Percentiles rank a stretch among this genome's conserved stretches.
Evolutionary conservation across 2,888 invertebrate genomes (phyloP).

Genomic region (Desoria tigrina): DNA sequence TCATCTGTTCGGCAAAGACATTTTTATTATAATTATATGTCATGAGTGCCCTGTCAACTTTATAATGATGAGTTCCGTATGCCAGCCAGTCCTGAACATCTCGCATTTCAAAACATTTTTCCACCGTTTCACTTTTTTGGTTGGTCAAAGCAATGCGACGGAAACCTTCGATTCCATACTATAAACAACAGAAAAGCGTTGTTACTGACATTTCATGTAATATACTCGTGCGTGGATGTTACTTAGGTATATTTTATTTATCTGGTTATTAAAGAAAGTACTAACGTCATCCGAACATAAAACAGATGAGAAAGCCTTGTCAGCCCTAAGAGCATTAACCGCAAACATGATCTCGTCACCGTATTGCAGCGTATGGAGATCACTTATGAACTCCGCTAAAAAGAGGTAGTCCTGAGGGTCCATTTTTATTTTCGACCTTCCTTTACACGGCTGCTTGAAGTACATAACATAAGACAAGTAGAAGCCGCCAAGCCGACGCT

Average conservation of each 20-base stretch:
- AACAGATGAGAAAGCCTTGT: background rate
- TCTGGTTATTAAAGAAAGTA: background rate
- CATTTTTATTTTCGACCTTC: conserved; percentile 26
- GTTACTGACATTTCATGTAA: background rate
- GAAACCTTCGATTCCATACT: conserved; percentile 31
- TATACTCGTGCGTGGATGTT: too few relatives aligned
- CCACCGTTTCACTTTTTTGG: conserved; percentile 24
- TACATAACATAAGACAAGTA: conserved; percentile 43
- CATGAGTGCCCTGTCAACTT: background rate
- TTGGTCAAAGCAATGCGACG: conserved; percentile 30
- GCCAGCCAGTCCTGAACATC: conserved; percentile 34
- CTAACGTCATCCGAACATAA: background rate
- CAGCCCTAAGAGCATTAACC: background rate
- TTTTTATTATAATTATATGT: background rate
- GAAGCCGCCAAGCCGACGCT: conserved; percentile 37
- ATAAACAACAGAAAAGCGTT: background rate
- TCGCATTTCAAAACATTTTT: conserved; percentile 26
- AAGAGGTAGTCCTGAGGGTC: background rate
- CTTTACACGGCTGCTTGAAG: conserved; percentile 37
- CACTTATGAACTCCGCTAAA: background rate
- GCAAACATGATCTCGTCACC: background rate
- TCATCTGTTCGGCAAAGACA: background rate
- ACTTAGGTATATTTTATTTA: too few relatives aligned
- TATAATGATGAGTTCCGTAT: background rate
- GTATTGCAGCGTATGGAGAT: background rate